Percentiles rank a stretch among this genome's conserved stretches.
Evolutionary conservation across 2,797 vertebrate genomes (phyloP).

Genomic region (Sebastes matsubarae): DNA sequence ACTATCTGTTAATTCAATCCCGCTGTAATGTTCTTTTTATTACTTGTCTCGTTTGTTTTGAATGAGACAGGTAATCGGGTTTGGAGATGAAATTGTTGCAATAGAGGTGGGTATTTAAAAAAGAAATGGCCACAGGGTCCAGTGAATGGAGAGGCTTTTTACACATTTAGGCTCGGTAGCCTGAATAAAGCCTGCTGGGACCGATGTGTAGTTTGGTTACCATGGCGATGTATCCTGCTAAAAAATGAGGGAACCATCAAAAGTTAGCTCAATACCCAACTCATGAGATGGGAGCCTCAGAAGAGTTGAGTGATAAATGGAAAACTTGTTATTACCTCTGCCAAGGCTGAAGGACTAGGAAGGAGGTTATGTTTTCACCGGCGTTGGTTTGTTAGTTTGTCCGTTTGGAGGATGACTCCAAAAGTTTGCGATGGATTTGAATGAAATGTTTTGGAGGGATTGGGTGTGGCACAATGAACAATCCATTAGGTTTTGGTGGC

Average conservation of each 20-base stretch:
- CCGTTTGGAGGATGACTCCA: no score
- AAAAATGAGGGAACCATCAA: neutral
- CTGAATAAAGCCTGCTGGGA: neutral
- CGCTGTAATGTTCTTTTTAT: neutral
- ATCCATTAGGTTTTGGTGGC: no score
- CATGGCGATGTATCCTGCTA: neutral
- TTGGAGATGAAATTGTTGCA: conserved; percentile 24
- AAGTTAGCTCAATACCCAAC: neutral
- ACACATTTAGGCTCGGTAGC: neutral
- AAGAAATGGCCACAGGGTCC: neutral
- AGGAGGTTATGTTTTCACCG: no score
- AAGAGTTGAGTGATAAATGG: neutral
- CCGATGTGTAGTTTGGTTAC: neutral
- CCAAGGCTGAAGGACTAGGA: rapidly evolving
- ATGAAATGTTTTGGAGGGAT: no score
- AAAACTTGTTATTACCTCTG: neutral
- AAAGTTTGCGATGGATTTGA: rapidly evolving
- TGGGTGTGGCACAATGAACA: no score
- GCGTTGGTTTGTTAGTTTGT: no score
- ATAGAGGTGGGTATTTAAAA: conserved; percentile 13
- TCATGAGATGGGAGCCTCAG: neutral
- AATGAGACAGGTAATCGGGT: conserved; percentile 31
- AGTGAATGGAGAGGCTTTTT: neutral
- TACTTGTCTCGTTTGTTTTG: conserved; percentile 26
- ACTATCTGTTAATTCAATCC: neutral